Base-by-base conservation (phyloP, 2,797 vertebrate species). In the Hippocampus kuda region DNA sequence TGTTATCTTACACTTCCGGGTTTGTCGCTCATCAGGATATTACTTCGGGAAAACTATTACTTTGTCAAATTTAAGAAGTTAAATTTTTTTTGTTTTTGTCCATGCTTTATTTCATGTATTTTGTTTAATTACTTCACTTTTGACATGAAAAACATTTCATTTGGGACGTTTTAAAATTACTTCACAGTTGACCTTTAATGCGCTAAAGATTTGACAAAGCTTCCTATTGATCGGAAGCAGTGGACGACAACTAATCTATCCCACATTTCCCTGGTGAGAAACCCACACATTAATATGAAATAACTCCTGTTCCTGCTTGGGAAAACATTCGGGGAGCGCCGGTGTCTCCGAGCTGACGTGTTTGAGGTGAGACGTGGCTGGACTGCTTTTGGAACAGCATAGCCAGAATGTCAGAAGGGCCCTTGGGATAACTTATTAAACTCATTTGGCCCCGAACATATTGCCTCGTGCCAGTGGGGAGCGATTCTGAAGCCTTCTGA, bases 401-500 rank as follows among this genome's bases (percentile, higher is more conserved):
- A 85, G 85, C 83, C 83, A 79, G 82, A 83, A 82, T 81, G 85
- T 87, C 85, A 87, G 84, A 75, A 71, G 80, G 81, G 70, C 86
- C 88, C 85, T 76, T 78, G 86, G 85, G 88, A 88, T 61, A 80
- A 83, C 82, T 86, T 87, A 88, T 89, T 88, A 89, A 89, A 90
- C 75, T 89, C 79, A 85, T 90, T 90, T 90, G 83, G 84, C 79
- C 75, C 26, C 69, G 16, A 79, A 81, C 81, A 82, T 86, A 48
- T 65, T 84, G 86, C 80, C 86, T 82, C 79, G 76, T 88, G 86
- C 87, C 84, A 83, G 79, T 85, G 84, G 82, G 81, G 79, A 83
- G 74, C 66, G 59, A 81, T 83, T 73, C 83, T 81, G 72, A 82
- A 87, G 68, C 68, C 68, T 67, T 74, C 84, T 82, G 84, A 86